phyloP scores from a whole-genome alignment of 2,797 vertebrate species.

The Protonibea diacanthus region DNA sequence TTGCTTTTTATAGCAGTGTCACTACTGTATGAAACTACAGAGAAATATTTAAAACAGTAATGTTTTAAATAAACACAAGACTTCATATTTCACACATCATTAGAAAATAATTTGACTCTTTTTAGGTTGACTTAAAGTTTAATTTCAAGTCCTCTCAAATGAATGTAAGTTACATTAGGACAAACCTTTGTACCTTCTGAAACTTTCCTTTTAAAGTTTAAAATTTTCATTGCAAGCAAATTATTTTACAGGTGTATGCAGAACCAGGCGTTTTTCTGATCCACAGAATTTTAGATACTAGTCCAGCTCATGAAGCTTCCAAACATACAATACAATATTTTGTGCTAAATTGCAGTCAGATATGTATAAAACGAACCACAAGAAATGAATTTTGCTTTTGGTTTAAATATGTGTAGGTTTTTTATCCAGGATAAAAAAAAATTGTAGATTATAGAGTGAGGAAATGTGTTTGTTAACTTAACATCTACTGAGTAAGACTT shows the following conservation, averaged over 20 bases:
- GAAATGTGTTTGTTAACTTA: not conserved
- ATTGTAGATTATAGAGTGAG: too few species aligned
- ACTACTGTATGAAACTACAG: not conserved
- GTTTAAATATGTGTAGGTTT: not conserved
- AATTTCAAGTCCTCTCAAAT: not conserved
- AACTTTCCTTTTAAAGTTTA: not conserved
- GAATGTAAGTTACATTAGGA: not conserved
- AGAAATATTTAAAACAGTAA: constrained; percentile 1
- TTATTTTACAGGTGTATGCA: not conserved
- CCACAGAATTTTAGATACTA: not conserved
- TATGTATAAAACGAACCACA: not conserved
- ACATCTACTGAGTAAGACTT: not conserved
- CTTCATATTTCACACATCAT: not conserved
- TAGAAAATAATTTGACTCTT: constrained; percentile 1
- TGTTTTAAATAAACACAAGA: not conserved
- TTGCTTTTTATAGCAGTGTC: not conserved
- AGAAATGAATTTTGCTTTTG: not conserved
- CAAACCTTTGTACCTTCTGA: not conserved
- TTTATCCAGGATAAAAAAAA: not conserved
- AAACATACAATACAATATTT: not conserved
- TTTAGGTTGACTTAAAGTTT: not conserved
- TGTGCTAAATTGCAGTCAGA: not conserved
- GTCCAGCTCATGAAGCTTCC: not conserved
- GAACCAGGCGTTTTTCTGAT: not conserved
- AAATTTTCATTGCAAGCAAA: not conserved